Conservation (phyloP, 2,888 invertebrate genomes). For the Parthenolecanium corni region DNA sequence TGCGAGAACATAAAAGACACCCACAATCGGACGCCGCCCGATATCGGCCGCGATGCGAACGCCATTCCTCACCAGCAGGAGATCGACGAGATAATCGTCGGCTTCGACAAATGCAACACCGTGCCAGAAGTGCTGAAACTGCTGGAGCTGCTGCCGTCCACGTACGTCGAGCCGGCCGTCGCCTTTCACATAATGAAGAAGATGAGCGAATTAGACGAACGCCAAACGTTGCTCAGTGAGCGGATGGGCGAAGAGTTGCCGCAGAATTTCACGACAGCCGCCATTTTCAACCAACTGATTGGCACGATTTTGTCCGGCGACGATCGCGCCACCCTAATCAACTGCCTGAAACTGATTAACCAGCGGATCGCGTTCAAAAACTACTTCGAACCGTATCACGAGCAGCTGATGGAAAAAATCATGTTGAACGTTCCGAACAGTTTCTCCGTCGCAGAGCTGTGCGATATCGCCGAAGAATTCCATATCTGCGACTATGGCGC, state of each 20-base stretch:
- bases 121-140: conserved; percentile 39
- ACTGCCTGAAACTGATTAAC: conserved; percentile 39
- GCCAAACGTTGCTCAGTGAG: conserved; percentile 30
- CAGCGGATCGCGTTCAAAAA: conserved; percentile 34
- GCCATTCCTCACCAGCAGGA: conserved; percentile 32
- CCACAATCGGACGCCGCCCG: neutral
- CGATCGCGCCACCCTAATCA: conserved; percentile 40
- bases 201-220: conserved; percentile 40
- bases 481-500: conserved; percentile 41
- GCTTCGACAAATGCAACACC: conserved; percentile 37
- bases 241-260: conserved; percentile 36
- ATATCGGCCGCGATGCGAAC: conserved; percentile 5
- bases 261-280: conserved; percentile 39
- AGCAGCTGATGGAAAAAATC: conserved; percentile 50
- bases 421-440: conserved; percentile 48
- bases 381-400: conserved; percentile 36
- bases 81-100: conserved; percentile 36
- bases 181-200: conserved; percentile 41
- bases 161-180: conserved; percentile 42
- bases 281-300: conserved; percentile 42
- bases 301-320: conserved; percentile 41
- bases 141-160: conserved; percentile 41
- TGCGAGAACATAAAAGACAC: neutral
- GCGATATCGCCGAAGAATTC: conserved; percentile 47
- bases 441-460: conserved; percentile 48